Conservation (phyloP, 1,140 invertebrate species). For the Cotesia vestalis region DNA sequence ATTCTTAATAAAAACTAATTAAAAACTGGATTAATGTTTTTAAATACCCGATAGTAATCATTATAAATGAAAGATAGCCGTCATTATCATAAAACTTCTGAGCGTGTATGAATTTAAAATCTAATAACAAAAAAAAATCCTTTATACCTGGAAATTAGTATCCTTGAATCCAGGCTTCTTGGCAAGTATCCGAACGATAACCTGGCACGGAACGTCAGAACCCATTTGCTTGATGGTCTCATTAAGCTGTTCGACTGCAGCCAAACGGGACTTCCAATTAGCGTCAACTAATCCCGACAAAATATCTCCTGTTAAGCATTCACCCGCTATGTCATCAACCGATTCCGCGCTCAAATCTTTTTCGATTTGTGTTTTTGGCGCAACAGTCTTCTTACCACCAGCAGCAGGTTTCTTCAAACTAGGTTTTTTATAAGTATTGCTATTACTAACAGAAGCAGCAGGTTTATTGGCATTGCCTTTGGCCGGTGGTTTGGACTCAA, state of each 20-base stretch:
- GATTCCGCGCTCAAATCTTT: conserved; percentile 69
- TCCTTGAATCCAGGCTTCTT: conserved; percentile 93
- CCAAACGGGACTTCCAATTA: conserved; percentile 89
- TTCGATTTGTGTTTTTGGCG: conserved; percentile 53
- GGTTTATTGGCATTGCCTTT: conserved; percentile 45
- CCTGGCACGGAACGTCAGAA: conserved; percentile 76
- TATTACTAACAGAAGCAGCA: conserved; percentile 62
- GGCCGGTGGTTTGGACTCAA: conserved; percentile 54
- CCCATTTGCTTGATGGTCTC: conserved; percentile 70
- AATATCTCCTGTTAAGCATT: conserved; percentile 71
- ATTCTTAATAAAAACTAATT: no score
- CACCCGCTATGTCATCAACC: conserved; percentile 74
- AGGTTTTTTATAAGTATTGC: conserved; percentile 64
- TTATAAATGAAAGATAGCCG: no score
- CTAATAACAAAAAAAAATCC: no score
- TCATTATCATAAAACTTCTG: no score
- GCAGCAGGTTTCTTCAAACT: conserved; percentile 49
- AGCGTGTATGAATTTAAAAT: no score
- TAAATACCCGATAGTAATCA: no score
- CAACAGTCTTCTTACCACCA: conserved; percentile 54
- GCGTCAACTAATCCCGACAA: conserved; percentile 76
- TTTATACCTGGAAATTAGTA: conserved; percentile 84
- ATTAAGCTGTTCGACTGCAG: conserved; percentile 77
- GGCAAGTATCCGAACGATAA: conserved; percentile 76
- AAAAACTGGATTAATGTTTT: no score